Base-by-base conservation (phyloP, 2,888 invertebrate species). In the Cordilura impudica region DNA sequence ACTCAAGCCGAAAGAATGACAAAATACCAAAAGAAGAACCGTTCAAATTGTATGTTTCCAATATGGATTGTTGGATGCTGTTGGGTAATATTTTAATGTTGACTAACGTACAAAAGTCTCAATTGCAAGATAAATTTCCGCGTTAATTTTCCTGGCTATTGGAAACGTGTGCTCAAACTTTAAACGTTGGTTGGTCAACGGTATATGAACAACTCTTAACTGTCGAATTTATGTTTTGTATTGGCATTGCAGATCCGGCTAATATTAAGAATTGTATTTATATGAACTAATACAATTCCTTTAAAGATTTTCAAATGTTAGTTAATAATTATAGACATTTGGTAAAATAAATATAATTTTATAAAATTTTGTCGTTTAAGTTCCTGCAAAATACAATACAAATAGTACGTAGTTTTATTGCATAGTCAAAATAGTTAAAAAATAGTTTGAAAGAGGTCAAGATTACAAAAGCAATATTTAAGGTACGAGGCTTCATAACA, bases 21-120 rank as follows among this genome's bases (percentile, higher is more conserved):
- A 1, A 2, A 71, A 78, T 2, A n/a, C 35, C 3, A 49, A 61
- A 47, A 18, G 18, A 45, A 18, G 19, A 60, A 26, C 47, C 7
- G 1, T 43, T 80, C 7, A 81, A 78, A 6, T 81, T 89, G 19
- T 81, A 84, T 29, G 83, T 86, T 7, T 88, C 90, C 2, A 88
- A 87, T 71, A 86, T 89, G 71, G 89, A 90, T 81, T 87, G 85
- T 73, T 90, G 90, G 90, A 81, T 86, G n/a, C 65, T 89, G 1
- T 82, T 87, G 47, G 89, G 88, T 0, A 75, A 81, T 21, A 21
- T 82, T 6, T 2, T 12, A 1, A 73, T 31, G 1, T 54, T 87
- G 0, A 81, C 18, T 2, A 81, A 81, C 8, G n/a, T 61, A 0
- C 83, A 86, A 49, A 84, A 84, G 18, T 76, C 78, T 0, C 81